Base-by-base conservation (phyloP, 2,797 vertebrate species). In the Pygocentrus nattereri region DNA sequence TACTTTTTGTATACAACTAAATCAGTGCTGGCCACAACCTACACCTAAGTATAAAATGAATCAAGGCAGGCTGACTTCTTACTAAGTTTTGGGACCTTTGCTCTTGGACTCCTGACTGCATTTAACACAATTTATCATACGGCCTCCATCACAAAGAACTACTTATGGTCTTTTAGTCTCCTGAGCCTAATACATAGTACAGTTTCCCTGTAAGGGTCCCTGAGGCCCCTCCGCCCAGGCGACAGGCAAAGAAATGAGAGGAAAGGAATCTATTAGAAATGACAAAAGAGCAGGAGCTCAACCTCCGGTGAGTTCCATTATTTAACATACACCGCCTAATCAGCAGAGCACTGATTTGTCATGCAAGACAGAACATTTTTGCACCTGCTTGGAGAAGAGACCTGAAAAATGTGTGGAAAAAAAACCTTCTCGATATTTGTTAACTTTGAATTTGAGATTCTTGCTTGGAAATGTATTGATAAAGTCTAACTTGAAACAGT, bases 241-340 rank as follows among this genome's bases (percentile, higher is more conserved):
- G 75, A 83, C 78, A 87, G 83, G 62, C 44, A 76, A 70, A 79
- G 81, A 84, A 80, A 85, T 85, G 70, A 83, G 68, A 79, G 68
- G 71, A 84, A 84, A 79, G 77, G 80, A 87, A 84, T 82, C 86
- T 86, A 90, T 90, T 90, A 90, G 80, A 76, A 54, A 81, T 90
- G 89, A 89, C 87, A 87, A 86, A 90, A 87, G 85, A 85, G 69
- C 83, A 72, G 81, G 41, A 72, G 68, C 77, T 64, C 80, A 71
- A 87, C 85, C 84, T 88, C 88, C 86, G 82, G 87, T 87, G 70
- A 83, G 73, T 85, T 88, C 79, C 82, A 90, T 89, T 89, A 90
- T 90, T 90, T 88, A 90, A 86, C 84, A 85, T 87, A 82, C 84
- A 87, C 85, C 82, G 23, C 70, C 61, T 82, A 78, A 90, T 87